phyloP scores from a whole-genome alignment of 2,113 vertebrate genomes.

The Pelobates fuscus region DNA sequence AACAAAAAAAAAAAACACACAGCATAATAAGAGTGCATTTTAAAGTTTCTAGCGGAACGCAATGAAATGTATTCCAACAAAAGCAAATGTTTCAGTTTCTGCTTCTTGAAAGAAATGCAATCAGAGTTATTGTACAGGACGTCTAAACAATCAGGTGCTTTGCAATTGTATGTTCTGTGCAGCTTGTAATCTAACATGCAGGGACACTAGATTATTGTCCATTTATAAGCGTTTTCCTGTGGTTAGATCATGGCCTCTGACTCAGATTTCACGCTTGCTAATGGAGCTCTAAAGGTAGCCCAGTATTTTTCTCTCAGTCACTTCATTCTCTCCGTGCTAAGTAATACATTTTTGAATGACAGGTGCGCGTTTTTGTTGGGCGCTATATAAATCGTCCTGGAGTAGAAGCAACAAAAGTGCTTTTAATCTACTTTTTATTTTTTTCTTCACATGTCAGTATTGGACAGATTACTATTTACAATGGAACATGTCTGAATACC shows the following conservation, averaged over 20 bases:
- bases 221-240: conserved; percentile 30
- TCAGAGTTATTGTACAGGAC: conserved; percentile 26
- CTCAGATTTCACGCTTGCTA: conserved; percentile 32
- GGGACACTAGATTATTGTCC: conserved; percentile 33
- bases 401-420: conserved; percentile 15
- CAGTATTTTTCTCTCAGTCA: conserved; percentile 40
- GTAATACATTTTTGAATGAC: conserved; percentile 45
- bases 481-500: conserved; percentile 86
- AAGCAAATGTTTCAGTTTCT: conserved; percentile 13
- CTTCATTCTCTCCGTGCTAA: conserved; percentile 45
- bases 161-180: conserved; percentile 37
- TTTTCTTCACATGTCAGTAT: conserved; percentile 67
- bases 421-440: conserved; percentile 46
- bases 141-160: conserved; percentile 48
- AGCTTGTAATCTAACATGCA: conserved; percentile 38
- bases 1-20: background rate
- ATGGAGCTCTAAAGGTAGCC: background rate
- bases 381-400: conserved; percentile 3
- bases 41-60: background rate
- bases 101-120: conserved; percentile 41
- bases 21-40: background rate
- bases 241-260: conserved; percentile 39
- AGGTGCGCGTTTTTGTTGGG: conserved; percentile 37
- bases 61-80: conserved; percentile 27
- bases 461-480: conserved; percentile 88